Percentiles rank a stretch among this genome's conserved stretches.
These are phyloP conservation scores for Nomada fucata DNA, from an alignment of 2,888 invertebrate genomes.

Conservation along the genomic window DNA sequence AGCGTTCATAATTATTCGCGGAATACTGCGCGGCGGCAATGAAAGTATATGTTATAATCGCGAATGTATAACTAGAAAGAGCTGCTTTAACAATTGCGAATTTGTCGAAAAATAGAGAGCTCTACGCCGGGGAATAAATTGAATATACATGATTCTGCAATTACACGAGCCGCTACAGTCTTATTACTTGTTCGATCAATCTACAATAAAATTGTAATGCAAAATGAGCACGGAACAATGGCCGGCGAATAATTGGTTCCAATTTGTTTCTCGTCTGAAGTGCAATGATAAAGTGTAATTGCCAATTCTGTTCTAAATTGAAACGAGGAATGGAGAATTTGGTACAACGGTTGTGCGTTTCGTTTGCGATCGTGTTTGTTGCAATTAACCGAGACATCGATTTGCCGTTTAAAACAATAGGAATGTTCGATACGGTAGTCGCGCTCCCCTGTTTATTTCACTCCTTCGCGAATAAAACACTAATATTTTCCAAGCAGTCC, in stretches of 20 bases:
- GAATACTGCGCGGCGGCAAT: not conserved
- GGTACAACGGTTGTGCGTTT: not conserved
- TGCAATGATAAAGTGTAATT: not conserved
- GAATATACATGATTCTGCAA: too few relatives aligned
- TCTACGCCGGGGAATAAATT: too few relatives aligned
- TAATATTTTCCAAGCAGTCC: not conserved
- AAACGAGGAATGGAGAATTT: not conserved
- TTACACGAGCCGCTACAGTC: too few relatives aligned
- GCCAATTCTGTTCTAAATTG: not conserved
- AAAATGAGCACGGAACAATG: not conserved
- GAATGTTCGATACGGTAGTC: not conserved
- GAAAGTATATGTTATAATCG: not conserved
- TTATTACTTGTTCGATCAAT: too few relatives aligned
- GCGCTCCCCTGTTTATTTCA: not conserved
- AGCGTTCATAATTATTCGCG: not conserved
- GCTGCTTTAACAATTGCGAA: too few relatives aligned
- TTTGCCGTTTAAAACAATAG: not conserved
- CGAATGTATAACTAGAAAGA: too few relatives aligned
- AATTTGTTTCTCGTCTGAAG: not conserved
- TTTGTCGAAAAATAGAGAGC: too few relatives aligned
- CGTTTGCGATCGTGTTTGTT: not conserved
- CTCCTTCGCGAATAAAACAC: not conserved
- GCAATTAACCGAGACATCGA: constrained; percentile 1
- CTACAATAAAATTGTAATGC: not conserved
- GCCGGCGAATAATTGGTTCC: not conserved